Percentiles rank a stretch among this genome's conserved stretches.
Conservation (phyloP, 2,113 vertebrate species). For the Catharus minimus region DNA sequence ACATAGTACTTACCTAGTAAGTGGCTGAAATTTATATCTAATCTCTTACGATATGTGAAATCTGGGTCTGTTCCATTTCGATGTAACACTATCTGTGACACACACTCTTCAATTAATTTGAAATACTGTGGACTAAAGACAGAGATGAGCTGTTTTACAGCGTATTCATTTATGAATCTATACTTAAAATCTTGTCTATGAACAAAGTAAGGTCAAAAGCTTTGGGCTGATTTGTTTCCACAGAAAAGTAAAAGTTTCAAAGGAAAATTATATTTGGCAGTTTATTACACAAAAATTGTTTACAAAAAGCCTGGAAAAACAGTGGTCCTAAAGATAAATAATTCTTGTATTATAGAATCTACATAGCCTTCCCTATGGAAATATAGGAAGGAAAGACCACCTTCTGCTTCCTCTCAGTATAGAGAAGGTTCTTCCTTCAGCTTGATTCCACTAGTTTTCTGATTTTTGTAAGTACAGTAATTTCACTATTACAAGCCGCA, state of each 20-base stretch:
- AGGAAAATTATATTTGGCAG: neutral
- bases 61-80: conserved; percentile 93
- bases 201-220: neutral
- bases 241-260: neutral
- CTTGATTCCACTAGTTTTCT: neutral
- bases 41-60: conserved; percentile 92
- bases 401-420: neutral
- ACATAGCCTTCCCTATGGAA: neutral
- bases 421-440: neutral
- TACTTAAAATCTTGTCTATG: neutral
- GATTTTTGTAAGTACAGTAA: neutral
- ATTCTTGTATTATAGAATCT: neutral
- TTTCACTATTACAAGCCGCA: no score
- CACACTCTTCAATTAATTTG: conserved; percentile 95
- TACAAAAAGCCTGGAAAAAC: neutral
- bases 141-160: conserved; percentile 5
- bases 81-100: conserved; percentile 96
- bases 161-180: neutral
- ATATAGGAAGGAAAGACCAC: neutral
- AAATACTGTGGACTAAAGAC: conserved; percentile 90
- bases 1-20: conserved; percentile 83
- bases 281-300: neutral
- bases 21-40: conserved; percentile 92
- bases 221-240: neutral
- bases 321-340: neutral